phyloP scores from a whole-genome alignment of 1,140 invertebrate genomes.

The Chymomyza costata region DNA sequence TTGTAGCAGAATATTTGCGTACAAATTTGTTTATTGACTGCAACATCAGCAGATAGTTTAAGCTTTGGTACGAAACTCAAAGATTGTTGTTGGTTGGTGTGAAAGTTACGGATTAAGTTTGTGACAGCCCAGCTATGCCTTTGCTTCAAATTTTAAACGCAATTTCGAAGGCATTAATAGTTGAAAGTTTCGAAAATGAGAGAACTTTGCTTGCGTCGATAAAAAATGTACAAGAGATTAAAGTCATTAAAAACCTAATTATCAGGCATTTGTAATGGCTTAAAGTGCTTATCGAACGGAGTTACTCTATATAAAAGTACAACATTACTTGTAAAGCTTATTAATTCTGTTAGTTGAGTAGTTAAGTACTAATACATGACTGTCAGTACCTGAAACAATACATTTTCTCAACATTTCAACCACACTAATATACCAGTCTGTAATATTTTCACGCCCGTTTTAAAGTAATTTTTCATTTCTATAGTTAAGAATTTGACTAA shows the following conservation, averaged over 20 bases:
- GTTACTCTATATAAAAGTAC: background rate
- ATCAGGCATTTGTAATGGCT: slow-evolving; percentile 1
- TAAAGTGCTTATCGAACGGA: no score
- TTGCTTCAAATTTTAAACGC: no score
- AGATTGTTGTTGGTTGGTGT: no score
- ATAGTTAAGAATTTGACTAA: slow-evolving; percentile 57
- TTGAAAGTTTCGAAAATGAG: no score
- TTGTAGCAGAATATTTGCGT: slow-evolving; percentile 52
- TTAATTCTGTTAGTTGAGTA: background rate
- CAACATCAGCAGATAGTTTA: slow-evolving; percentile 24
- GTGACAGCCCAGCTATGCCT: no score
- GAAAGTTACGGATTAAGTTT: no score
- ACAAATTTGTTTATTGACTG: slow-evolving; percentile 49
- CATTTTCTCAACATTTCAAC: background rate
- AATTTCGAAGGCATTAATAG: slow-evolving; percentile 36
- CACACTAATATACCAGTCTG: slow-evolving; percentile 4
- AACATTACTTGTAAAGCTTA: background rate
- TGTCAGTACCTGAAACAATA: background rate
- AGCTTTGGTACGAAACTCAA: slow-evolving; percentile 30
- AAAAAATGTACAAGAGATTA: slow-evolving; percentile 2
- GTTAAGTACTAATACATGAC: no score
- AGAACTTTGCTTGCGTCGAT: background rate
- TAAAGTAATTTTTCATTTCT: slow-evolving; percentile 60
- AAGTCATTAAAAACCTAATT: slow-evolving; percentile 6
- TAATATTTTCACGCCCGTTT: slow-evolving; percentile 57